Conservation (phyloP, 2,113 vertebrate genomes). For the Microtus pennsylvanicus region DNA sequence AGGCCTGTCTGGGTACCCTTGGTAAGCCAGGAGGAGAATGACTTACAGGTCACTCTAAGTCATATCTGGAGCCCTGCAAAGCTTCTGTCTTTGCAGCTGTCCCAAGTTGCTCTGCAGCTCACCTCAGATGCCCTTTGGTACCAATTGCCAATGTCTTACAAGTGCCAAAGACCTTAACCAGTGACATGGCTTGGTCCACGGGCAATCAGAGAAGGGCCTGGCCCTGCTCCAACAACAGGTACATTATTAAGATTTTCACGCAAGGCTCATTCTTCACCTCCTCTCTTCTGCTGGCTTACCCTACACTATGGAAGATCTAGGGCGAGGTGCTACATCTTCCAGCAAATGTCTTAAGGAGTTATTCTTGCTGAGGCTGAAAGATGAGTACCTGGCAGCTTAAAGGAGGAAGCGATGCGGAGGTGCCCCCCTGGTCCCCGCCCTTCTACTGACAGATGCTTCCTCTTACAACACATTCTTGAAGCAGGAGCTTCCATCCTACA, state of each 20-base stretch:
- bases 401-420: neutral
- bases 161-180: neutral
- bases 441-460: neutral
- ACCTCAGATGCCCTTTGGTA: neutral
- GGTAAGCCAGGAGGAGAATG: constrained; percentile 11
- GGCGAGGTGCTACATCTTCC: neutral
- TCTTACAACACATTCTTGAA: neutral
- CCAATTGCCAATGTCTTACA: neutral
- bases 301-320: neutral
- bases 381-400: neutral
- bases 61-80: neutral
- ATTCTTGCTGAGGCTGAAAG: constrained; percentile 5
- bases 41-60: neutral
- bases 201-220: neutral
- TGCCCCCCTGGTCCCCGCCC: too few species aligned
- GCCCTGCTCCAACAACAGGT: neutral
- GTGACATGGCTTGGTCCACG: neutral
- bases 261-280: neutral
- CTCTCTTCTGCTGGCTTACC: neutral
- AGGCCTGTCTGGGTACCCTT: neutral
- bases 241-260: neutral
- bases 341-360: constrained; percentile 37
- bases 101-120: neutral
- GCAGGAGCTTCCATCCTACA: neutral
- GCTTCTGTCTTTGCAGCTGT: neutral